Conservation (phyloP, 1,140 invertebrate species). For the Tachypleus tridentatus region DNA sequence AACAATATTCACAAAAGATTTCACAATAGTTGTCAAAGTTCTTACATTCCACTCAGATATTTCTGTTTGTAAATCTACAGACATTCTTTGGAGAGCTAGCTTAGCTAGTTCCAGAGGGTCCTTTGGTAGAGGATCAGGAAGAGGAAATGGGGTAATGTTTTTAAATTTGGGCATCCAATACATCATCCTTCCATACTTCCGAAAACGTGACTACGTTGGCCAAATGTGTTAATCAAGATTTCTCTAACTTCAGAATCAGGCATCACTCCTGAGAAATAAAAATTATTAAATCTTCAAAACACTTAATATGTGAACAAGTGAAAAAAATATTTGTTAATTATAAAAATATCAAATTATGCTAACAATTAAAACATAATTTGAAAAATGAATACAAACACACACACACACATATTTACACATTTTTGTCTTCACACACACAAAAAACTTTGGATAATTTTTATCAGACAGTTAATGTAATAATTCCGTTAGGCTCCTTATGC, state of each 20-base stretch:
- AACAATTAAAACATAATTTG: slow-evolving; percentile 1
- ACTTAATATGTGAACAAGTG: no score
- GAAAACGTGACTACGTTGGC: slow-evolving; percentile 39
- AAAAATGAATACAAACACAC: no score
- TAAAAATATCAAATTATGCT: not conserved
- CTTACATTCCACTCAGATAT: slow-evolving; percentile 55
- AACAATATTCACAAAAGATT: no score
- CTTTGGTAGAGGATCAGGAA: slow-evolving; percentile 58
- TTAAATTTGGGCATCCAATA: slow-evolving; percentile 99
- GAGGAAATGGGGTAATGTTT: slow-evolving; percentile 74
- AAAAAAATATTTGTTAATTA: no score
- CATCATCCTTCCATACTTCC: slow-evolving; percentile 78
- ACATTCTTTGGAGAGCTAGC: slow-evolving; percentile 73
- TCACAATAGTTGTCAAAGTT: not conserved
- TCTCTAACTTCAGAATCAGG: slow-evolving; percentile 77
- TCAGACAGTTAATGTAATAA: no score
- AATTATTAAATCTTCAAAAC: no score
- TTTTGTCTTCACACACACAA: no score
- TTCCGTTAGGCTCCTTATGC: no score
- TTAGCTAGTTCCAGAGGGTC: slow-evolving; percentile 68
- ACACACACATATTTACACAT: no score
- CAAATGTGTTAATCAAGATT: slow-evolving; percentile 73
- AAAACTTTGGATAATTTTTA: no score
- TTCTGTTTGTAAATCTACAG: slow-evolving; percentile 63
- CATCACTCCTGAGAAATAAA: slow-evolving; percentile 53